phyloP scores from a whole-genome alignment of 1,140 invertebrate species.

The Drosophila melanica region DNA sequence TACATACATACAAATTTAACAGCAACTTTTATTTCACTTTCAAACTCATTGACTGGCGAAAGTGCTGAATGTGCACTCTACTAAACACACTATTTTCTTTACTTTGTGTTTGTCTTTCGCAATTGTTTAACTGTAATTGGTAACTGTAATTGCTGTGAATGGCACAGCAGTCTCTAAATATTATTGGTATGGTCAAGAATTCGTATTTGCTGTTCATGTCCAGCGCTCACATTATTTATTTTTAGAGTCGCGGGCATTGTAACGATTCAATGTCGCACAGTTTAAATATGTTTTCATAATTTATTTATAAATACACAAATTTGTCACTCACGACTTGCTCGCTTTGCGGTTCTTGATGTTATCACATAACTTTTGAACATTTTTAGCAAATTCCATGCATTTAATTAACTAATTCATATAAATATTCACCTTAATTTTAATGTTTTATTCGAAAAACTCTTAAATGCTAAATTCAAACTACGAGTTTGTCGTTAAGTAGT shows the following conservation, averaged over 20 bases:
- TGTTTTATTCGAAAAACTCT: constrained; percentile 52
- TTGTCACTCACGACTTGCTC: constrained; percentile 15
- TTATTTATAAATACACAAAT: constrained; percentile 66
- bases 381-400: neutral
- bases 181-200: constrained; percentile 31
- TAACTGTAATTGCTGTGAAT: too few relatives aligned
- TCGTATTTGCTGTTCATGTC: constrained; percentile 34
- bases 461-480: constrained; percentile 68
- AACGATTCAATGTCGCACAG: constrained; percentile 65
- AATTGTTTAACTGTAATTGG: constrained; percentile 7
- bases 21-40: constrained; percentile 69
- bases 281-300: constrained; percentile 54
- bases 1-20: neutral
- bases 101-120: neutral
- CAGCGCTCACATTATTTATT: constrained; percentile 54
- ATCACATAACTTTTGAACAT: neutral
- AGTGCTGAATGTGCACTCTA: constrained; percentile 41
- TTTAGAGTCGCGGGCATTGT: constrained; percentile 71
- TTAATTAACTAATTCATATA: neutral
- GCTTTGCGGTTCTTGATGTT: neutral
- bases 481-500: constrained; percentile 68
- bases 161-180: constrained; percentile 9
- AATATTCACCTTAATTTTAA: constrained; percentile 39
- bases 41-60: constrained; percentile 59
- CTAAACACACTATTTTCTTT: neutral